Conservation (phyloP, 2,888 invertebrate species). For the Epirrhoe tristata region DNA sequence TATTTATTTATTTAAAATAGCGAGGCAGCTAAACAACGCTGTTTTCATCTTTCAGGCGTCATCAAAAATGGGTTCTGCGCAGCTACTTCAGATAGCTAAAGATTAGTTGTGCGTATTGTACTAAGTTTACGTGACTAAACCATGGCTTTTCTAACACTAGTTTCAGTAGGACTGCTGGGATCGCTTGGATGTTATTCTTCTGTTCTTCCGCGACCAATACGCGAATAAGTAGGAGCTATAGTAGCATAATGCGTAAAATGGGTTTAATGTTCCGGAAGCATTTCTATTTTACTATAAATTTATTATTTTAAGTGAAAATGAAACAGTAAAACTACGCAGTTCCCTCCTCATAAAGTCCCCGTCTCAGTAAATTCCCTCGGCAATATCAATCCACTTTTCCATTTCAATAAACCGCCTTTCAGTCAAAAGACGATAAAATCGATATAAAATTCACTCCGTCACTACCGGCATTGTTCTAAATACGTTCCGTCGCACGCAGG, state of each 20-base stretch:
- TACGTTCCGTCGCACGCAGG: slow-evolving; percentile 47
- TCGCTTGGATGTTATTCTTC: no score
- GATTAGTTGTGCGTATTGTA: no score
- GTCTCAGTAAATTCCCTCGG: slow-evolving; percentile 14
- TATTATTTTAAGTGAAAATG: slow-evolving; percentile 17
- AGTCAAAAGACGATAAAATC: slow-evolving; percentile 41
- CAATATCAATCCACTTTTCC: slow-evolving; percentile 31
- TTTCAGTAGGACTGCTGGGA: no score
- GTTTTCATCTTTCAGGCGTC: no score
- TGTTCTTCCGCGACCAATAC: no score
- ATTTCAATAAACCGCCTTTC: slow-evolving; percentile 42
- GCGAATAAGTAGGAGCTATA: background rate
- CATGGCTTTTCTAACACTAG: no score
- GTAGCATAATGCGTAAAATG: background rate
- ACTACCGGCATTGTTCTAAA: slow-evolving; percentile 49
- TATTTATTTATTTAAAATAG: no score
- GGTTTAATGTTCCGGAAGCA: background rate
- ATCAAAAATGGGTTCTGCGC: no score
- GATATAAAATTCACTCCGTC: slow-evolving; percentile 46
- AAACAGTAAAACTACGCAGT: slow-evolving; percentile 24
- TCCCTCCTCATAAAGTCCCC: slow-evolving; percentile 25
- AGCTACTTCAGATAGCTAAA: no score
- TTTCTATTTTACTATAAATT: slow-evolving; percentile 7
- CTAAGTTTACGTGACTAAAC: no score
- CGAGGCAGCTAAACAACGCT: no score